Base-by-base conservation (phyloP, 1,140 invertebrate genomes). In the Polyergus mexicanus region DNA sequence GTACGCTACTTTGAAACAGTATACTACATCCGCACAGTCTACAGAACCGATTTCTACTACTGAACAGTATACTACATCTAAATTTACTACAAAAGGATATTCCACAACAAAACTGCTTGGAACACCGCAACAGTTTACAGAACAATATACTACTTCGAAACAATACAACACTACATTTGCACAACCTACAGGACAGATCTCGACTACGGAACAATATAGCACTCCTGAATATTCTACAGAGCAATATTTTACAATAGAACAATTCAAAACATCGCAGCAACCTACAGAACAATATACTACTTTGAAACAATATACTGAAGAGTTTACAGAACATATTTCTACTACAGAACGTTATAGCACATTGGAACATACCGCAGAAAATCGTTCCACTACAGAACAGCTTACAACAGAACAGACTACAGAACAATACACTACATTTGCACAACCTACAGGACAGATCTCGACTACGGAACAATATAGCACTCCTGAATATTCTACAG, bases 171-270 rank as follows among this genome's bases (percentile, higher is more conserved):
- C 28, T 35, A 77, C 72, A 32, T 28, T 41, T 22, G 13, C 54
- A 58, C 54, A 51, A 6, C 6, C 54, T 19, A 83, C 58, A 7
- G 60, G 25, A 66, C 44, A 66, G 5, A 25, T 32, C 2, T 38
- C 25, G 1, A 51, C 60, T 74, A 84, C 78, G 0, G 19, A 83
- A 10, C n/a, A 28, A 19, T 68, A 68, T 2, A 66, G 68, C n/a
- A 84, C 60, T 5, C 11, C 69, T 44, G 56, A 77, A 44, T 60
- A 54, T 66, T 28, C 22, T 22, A 83, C 66, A 13, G 60, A 65
- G 56, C 8, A 19, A 54, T 51, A 54, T 75, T 44, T 63, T 22
- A 68, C 32, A 3, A 86, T 78, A 8, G 4, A 78, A 77, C 25
- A 54, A 7, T 10, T 16, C 3, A 1, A 0, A 47, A 66, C 58